Evolutionary conservation across 2,888 invertebrate species (phyloP).

Genomic region (Pristionchus mayeri): DNA sequence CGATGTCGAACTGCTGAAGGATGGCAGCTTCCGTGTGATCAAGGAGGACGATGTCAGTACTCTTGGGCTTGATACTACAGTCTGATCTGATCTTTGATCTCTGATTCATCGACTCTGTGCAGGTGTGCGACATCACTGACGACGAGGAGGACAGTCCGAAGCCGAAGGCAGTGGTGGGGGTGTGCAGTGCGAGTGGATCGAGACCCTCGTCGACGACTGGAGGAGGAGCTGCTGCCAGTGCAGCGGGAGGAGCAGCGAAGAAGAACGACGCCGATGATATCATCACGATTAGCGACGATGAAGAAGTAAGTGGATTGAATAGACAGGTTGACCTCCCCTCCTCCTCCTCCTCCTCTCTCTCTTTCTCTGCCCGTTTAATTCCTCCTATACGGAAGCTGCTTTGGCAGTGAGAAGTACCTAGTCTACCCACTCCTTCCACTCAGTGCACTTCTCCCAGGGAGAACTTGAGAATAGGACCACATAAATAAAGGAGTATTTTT

Average conservation of each 20-base stretch:
- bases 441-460: not conserved
- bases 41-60: slow-evolving; percentile 54
- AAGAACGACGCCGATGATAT: not conserved
- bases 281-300: slow-evolving; percentile 43
- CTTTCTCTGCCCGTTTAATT: too few relatives aligned
- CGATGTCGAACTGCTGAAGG: slow-evolving; percentile 71
- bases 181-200: slow-evolving; percentile 14
- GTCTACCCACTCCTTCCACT: not conserved
- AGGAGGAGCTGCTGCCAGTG: not conserved
- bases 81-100: not conserved
- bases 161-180: slow-evolving; percentile 54
- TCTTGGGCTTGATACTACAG: not conserved
- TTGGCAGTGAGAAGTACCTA: not conserved
- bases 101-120: not conserved
- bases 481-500: slow-evolving; percentile 41
- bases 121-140: slow-evolving; percentile 51
- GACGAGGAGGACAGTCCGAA: slow-evolving; percentile 54
- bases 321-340: not conserved
- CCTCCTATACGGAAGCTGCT: too few relatives aligned
- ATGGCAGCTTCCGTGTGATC: slow-evolving; percentile 68
- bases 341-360: not conserved
- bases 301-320: slow-evolving; percentile 18
- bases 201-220: not conserved
- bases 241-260: not conserved
- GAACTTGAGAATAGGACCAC: not conserved